Conservation (phyloP, 2,113 vertebrate genomes). For the Machaerirhynchus nigripectus region DNA sequence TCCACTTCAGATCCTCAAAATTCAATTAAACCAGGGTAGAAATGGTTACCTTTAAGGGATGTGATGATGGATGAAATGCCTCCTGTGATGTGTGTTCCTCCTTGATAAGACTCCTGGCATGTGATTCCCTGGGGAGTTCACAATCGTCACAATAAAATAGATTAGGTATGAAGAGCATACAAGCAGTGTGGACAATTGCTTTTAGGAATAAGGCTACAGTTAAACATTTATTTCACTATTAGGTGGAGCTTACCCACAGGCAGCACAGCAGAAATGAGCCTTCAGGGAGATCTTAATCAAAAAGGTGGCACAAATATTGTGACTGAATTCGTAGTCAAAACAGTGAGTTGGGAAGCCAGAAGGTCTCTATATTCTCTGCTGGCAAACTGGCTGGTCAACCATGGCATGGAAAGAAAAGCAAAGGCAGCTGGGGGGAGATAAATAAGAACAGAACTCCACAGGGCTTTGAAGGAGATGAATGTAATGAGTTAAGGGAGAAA, state of each 20-base stretch:
- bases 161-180: background rate
- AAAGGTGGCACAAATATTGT: background rate
- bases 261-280: background rate
- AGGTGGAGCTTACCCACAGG: background rate
- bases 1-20: background rate
- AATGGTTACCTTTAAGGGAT: background rate
- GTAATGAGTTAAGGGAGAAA: background rate
- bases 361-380: background rate
- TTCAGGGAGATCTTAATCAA: slow-evolving; percentile 5
- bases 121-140: background rate
- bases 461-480: background rate
- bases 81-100: background rate
- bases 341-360: background rate
- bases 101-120: background rate
- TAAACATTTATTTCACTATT: background rate
- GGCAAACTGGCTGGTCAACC: background rate
- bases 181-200: background rate
- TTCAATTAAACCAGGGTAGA: background rate
- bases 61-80: background rate
- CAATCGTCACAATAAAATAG: background rate
- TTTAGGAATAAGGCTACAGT: background rate
- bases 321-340: background rate
- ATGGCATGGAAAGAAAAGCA: background rate
- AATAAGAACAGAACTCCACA: background rate
- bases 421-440: background rate